Evolutionary conservation across 2,888 invertebrate species (phyloP), one percentile per base, ranked within the genome.

Genomic region (Scotopteryx bipunctaria): DNA sequence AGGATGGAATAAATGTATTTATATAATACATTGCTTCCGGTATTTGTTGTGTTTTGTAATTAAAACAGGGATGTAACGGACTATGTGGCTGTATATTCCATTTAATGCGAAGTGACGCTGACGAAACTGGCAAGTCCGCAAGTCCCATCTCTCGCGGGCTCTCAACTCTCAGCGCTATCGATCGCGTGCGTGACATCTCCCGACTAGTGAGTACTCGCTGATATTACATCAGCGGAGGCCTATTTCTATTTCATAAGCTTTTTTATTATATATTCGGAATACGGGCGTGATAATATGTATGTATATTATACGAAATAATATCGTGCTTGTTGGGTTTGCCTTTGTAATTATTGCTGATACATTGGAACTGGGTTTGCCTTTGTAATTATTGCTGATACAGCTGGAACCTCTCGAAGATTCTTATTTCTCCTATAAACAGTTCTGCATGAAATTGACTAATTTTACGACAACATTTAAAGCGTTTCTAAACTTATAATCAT

Each of bases 401-500:
- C 27, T 4, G 27, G 11, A 27, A 27, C 27, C 11, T 8, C 27
- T 27, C 27, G 27, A 5, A 27, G 11, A 11, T 27, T 11, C 11
- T 27, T 11, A 5, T 27, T 27, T 9, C 25, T 25, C n/a, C n/a
- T 9, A 25, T 9, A 25, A 25, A 27, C n/a, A 27, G 11, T 27
- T 27, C 11, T 9, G 5, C 4, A 40, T 29, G 16, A 2, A 29
- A 40, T 17, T n/a, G 17, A 40, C 14, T 40, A 40, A 25, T 27
- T 19, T 61, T 52, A 58, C 37, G 31, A 60, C 37, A 64, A 72
- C 69, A 74, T 63, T 57, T 50, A 74, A 74, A 74, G 73, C 75
- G 32, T 44, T n/a, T n/a, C n/a, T n/a, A 50, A 45, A 63, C 54
- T 64, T 50, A 52, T 50, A 2, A 50, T 61, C 75, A 72, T 73